These are phyloP conservation scores for Bradypodion pumilum DNA, from an alignment of 2,797 vertebrate species.

Conservation along the genomic window DNA sequence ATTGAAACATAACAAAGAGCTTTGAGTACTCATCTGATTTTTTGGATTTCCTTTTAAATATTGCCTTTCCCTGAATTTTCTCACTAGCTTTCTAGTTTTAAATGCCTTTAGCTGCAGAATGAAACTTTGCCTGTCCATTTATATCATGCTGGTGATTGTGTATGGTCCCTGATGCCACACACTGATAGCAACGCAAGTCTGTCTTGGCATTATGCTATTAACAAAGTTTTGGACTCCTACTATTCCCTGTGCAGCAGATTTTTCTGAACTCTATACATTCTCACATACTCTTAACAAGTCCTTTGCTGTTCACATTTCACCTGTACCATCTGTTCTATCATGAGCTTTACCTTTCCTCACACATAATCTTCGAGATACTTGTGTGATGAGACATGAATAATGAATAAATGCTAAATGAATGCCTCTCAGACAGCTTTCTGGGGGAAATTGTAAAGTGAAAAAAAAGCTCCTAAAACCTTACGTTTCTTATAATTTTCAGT, in stretches of 20 bases:
- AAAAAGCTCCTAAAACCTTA: not conserved
- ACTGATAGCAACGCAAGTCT: not conserved
- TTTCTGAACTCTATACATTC: constrained; percentile 24
- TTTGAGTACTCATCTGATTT: not conserved
- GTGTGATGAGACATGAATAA: not conserved
- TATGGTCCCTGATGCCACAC: not conserved
- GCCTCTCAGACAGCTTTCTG: not conserved
- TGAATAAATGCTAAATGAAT: constrained; percentile 16
- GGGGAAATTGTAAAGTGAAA: not conserved
- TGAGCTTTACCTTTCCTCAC: constrained; percentile 10
- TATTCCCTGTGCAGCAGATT: constrained; percentile 12
- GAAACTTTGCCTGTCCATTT: constrained; percentile 18
- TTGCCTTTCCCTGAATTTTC: not conserved
- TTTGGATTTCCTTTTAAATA: not conserved
- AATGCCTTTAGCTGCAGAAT: constrained; percentile 10
- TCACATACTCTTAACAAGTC: constrained; percentile 10
- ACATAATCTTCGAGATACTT: not conserved
- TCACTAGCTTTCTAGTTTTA: not conserved
- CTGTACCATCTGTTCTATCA: constrained; percentile 25
- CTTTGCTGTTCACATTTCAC: constrained; percentile 16
- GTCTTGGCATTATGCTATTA: constrained; percentile 1
- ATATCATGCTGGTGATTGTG: not conserved
- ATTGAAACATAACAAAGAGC: not conserved
- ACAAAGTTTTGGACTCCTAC: constrained; percentile 34
- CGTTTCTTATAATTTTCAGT: not conserved